phyloP scores from a whole-genome alignment of 2,797 vertebrate genomes.

The Botia kubotai region DNA sequence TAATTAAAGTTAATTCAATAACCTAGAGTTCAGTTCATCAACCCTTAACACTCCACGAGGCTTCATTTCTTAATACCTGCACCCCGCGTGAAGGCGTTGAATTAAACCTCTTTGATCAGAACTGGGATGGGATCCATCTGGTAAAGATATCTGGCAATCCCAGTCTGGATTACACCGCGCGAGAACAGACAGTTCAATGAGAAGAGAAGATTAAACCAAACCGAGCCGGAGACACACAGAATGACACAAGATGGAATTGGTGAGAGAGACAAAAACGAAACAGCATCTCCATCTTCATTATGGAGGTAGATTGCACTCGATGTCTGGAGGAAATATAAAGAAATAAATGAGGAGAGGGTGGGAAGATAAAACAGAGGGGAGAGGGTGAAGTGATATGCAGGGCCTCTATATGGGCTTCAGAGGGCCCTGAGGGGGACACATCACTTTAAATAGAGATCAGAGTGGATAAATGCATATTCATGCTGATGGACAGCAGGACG shows the following conservation, averaged over 20 bases:
- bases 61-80: slow-evolving; percentile 8
- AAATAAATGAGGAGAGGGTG: slow-evolving; percentile 34
- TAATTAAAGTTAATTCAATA: background rate
- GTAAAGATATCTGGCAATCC: slow-evolving; percentile 5
- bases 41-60: background rate
- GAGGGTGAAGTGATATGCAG: slow-evolving; percentile 24
- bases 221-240: slow-evolving; percentile 26
- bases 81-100: background rate
- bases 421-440: slow-evolving; percentile 22
- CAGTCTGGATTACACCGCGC: slow-evolving; percentile 35
- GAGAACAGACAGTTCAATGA: slow-evolving; percentile 44
- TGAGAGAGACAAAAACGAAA: slow-evolving; percentile 57
- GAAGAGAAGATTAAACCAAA: slow-evolving; percentile 29
- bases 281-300: slow-evolving; percentile 83
- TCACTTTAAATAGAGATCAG: slow-evolving; percentile 25
- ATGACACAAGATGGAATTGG: slow-evolving; percentile 44
- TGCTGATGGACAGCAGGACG: slow-evolving; percentile 36
- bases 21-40: slow-evolving; percentile 11
- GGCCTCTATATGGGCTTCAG: slow-evolving; percentile 14
- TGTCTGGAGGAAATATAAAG: slow-evolving; percentile 68
- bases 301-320: background rate
- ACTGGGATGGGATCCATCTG: slow-evolving; percentile 8
- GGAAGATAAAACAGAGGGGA: slow-evolving; percentile 44
- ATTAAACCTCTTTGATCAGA: background rate
- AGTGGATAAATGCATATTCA: slow-evolving; percentile 32